Conservation (phyloP, 2,113 vertebrate species). For the Periophthalmodon schlosseri region DNA sequence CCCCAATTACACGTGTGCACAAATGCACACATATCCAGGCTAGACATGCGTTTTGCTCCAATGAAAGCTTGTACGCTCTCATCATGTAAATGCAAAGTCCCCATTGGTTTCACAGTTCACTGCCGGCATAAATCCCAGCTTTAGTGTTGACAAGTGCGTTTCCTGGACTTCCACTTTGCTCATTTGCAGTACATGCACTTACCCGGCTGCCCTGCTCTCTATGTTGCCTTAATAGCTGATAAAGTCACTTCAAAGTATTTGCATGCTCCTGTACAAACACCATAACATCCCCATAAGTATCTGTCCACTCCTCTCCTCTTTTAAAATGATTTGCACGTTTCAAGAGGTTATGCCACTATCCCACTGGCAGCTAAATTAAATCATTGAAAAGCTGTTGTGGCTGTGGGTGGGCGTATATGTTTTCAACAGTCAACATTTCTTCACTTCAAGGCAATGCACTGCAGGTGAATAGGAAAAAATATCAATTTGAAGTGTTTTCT, state of each 20-base stretch:
- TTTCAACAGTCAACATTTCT: conserved; percentile 10
- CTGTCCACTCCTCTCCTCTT: conserved; percentile 19
- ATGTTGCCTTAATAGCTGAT: conserved; percentile 45
- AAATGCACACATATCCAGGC: neutral
- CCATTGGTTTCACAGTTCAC: conserved; percentile 45
- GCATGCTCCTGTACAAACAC: conserved; percentile 27
- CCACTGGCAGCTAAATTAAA: conserved; percentile 26
- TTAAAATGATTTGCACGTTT: conserved; percentile 28
- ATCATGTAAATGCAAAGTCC: conserved; percentile 48
- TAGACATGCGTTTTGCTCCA: neutral
- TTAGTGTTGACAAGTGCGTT: conserved; percentile 44
- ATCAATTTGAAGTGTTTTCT: no score
- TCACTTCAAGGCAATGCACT: neutral
- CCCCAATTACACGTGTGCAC: conserved; percentile 27
- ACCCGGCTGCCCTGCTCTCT: conserved; percentile 30
- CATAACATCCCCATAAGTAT: conserved; percentile 32
- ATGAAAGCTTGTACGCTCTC: neutral
- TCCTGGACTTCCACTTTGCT: conserved; percentile 25
- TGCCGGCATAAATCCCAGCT: conserved; percentile 51
- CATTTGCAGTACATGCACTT: conserved; percentile 27
- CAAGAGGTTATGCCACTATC: conserved; percentile 33
- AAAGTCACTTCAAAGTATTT: conserved; percentile 51
- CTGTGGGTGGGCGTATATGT: conserved; percentile 13
- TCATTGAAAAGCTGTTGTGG: conserved; percentile 18
- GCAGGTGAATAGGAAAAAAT: no score